A percentile compares a stretch with the other conserved stretches of the same genome.
Conservation (phyloP, 2,888 invertebrate genomes). For the Rhagonycha fulva region DNA sequence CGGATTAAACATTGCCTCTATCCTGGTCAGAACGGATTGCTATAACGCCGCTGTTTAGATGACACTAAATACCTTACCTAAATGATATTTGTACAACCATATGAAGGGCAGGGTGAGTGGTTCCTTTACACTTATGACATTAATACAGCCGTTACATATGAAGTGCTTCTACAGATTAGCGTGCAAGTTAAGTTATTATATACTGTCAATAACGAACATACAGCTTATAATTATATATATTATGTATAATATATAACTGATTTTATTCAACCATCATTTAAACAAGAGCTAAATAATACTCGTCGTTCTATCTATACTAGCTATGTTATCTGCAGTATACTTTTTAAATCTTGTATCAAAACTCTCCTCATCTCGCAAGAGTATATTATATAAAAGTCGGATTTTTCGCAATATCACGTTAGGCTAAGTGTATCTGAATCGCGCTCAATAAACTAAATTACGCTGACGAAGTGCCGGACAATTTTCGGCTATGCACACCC, state of each 20-base stretch:
- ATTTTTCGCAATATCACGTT: slow-evolving; percentile 54
- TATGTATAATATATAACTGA: slow-evolving; percentile 44
- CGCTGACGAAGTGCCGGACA: slow-evolving; percentile 33
- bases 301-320: slow-evolving; percentile 44
- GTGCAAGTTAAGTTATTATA: slow-evolving; percentile 49
- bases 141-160: slow-evolving; percentile 54
- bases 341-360: slow-evolving; percentile 55
- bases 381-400: slow-evolving; percentile 52
- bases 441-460: slow-evolving; percentile 35
- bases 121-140: slow-evolving; percentile 54
- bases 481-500: slow-evolving; percentile 35
- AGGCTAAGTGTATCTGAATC: slow-evolving; percentile 46
- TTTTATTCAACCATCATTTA: slow-evolving; percentile 30
- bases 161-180: slow-evolving; percentile 53
- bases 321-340: slow-evolving; percentile 49
- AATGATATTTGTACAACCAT: slow-evolving; percentile 45
- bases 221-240: slow-evolving; percentile 43
- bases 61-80: slow-evolving; percentile 39
- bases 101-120: slow-evolving; percentile 47
- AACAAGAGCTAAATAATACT: slow-evolving; percentile 51
- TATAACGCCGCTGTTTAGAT: slow-evolving; percentile 36
- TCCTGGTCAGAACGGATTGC: slow-evolving; percentile 35
- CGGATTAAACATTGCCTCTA: slow-evolving; percentile 36
- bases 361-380: slow-evolving; percentile 53
- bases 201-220: slow-evolving; percentile 52